phyloP scores from a whole-genome alignment of 2,888 invertebrate genomes.

The Axea sp. region DNA sequence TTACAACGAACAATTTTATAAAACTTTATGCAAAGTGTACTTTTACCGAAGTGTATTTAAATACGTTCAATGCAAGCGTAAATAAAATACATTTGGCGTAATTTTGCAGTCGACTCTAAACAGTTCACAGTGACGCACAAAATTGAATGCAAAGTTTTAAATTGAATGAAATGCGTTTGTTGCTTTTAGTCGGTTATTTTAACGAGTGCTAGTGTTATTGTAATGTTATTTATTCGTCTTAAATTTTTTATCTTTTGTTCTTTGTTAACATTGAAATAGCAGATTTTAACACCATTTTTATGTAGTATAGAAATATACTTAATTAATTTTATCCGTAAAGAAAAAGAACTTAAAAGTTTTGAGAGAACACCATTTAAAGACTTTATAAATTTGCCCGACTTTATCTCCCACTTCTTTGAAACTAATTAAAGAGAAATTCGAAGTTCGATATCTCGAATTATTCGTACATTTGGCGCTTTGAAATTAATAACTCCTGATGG shows the following conservation, averaged over 20 bases:
- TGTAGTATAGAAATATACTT: no score
- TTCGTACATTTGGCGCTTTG: no score
- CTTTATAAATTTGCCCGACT: no score
- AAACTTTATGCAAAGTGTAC: constrained; percentile 47
- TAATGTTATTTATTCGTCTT: not conserved
- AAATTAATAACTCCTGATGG: no score
- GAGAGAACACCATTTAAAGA: no score
- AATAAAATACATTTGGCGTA: constrained; percentile 35
- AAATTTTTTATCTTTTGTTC: not conserved
- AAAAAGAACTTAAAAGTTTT: no score
- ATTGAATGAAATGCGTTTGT: constrained; percentile 27
- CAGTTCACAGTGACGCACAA: constrained; percentile 35
- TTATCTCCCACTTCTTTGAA: no score
- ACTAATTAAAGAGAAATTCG: no score
- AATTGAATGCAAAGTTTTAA: constrained; percentile 46
- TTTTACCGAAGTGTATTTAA: constrained; percentile 31
- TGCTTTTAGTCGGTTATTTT: constrained; percentile 8
- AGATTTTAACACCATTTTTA: no score
- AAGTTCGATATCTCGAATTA: no score
- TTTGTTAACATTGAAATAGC: no score
- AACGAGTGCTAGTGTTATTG: not conserved
- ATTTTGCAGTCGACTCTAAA: constrained; percentile 33
- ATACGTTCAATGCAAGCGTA: constrained; percentile 32
- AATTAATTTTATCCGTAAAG: no score
- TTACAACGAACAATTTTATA: constrained; percentile 43